A percentile compares a stretch with the other conserved stretches of the same genome.
Conservation (phyloP, 2,113 vertebrate species). For the Mustelus asterias region DNA sequence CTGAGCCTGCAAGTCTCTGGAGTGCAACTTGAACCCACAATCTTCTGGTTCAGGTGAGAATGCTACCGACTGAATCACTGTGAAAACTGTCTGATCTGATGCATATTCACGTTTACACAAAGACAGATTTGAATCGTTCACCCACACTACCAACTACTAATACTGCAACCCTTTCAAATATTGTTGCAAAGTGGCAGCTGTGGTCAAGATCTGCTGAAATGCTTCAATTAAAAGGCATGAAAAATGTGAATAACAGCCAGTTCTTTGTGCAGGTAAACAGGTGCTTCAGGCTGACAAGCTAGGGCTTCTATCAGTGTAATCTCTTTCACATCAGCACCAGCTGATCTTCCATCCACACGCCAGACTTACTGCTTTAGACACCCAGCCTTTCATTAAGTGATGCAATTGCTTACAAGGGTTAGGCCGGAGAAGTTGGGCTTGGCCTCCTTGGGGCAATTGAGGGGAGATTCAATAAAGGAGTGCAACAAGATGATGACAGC, state of each 20-base stretch:
- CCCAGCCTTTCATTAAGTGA: background rate
- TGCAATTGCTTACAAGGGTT: background rate
- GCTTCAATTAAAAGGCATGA: background rate
- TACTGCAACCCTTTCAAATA: background rate
- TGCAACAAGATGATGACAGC: no score
- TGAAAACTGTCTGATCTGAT: background rate
- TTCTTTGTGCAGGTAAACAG: background rate
- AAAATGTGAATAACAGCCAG: background rate
- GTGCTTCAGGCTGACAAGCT: background rate
- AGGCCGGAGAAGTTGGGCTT: no score
- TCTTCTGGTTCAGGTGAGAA: background rate
- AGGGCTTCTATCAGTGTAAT: background rate
- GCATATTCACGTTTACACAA: background rate
- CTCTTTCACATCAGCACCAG: background rate
- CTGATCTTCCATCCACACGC: background rate
- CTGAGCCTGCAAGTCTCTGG: background rate
- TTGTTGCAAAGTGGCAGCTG: background rate
- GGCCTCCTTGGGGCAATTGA: no score
- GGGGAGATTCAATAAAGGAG: no score
- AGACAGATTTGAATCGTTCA: background rate
- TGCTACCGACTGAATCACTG: background rate
- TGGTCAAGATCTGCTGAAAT: background rate
- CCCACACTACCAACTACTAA: background rate
- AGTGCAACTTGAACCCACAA: background rate
- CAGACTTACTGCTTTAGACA: no score